Evolutionary conservation across 2,888 invertebrate genomes (phyloP).

Genomic region (Petrophora chlorosata): DNA sequence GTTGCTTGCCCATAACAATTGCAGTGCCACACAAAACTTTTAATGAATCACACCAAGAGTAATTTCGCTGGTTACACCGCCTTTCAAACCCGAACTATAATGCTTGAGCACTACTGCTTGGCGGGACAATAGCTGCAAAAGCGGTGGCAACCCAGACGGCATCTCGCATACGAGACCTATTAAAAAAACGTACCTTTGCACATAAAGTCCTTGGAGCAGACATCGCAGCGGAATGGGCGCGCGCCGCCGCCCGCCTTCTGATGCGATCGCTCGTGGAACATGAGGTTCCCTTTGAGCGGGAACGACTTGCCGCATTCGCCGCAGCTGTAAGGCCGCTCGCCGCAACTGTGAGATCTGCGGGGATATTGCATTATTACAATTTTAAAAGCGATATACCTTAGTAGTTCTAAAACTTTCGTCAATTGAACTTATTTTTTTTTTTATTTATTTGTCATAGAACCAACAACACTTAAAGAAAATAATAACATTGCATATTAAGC

Average conservation of each 20-base stretch:
- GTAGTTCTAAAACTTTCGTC: background rate
- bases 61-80: too few species aligned
- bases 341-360: slow-evolving; percentile 84
- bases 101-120: too few species aligned
- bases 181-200: slow-evolving; percentile 89
- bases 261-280: slow-evolving; percentile 94
- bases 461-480: too few species aligned
- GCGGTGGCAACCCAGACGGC: background rate
- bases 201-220: slow-evolving; percentile 94
- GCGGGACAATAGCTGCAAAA: background rate
- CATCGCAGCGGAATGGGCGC: slow-evolving; percentile 89
- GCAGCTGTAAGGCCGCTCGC: slow-evolving; percentile 92
- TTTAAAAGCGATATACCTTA: background rate
- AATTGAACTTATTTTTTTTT: too few species aligned
- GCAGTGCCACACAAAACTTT: too few species aligned
- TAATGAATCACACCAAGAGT: too few species aligned
- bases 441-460: too few species aligned
- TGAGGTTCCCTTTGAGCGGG: slow-evolving; percentile 91
- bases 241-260: slow-evolving; percentile 88
- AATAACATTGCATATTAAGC: too few species aligned
- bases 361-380: slow-evolving; percentile 4
- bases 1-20: too few species aligned
- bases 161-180: background rate
- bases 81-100: too few species aligned
- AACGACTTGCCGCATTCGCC: slow-evolving; percentile 94